Base-by-base conservation (phyloP, 2,113 vertebrate species). In the Hucho hucho region DNA sequence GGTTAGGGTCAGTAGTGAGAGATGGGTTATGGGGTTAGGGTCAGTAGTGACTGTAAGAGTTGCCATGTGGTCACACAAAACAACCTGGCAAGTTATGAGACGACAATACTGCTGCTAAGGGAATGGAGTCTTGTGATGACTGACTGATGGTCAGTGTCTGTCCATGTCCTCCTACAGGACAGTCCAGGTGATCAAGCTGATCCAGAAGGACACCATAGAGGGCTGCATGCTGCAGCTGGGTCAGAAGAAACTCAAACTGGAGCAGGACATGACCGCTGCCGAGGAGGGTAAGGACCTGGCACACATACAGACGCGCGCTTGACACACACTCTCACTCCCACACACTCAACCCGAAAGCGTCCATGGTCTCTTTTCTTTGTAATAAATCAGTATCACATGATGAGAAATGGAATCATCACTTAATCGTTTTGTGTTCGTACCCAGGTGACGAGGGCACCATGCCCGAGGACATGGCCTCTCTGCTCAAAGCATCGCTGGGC, bases 181-280 rank as follows among this genome's bases (percentile, higher is more conserved):
- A 81, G 98, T 99, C 6, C 89, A 92, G 86, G 97, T 99, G 82
- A 95, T 97, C 74, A 96, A 95, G 87, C 92, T 99, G 25, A 96
- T 99, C 89, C 96, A 95, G 85, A 95, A 95, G 85, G 95, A 90
- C 24, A 97, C 94, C 22, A 95, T 99, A 80, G 98, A 99, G 84
- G 96, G 96, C 87, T 92, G 93, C 71, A 98, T 99, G 91, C 93
- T 98, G 79, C 95, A 94, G 86, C 91, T 98, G 76, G 94, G 95
- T 79, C 93, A 98, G 81, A 96, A 95, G 83, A 99, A 99, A 78
- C 77, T 99, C 79, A 97, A 96, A 82, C 91, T 99, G 81, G 96
- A 99, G 71, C 95, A 99, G 88, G 96, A 98, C 83, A 98, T 98
- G 96, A 98, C 96, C 2, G 87, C 95, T 66, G 80, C 93, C 75